Evolutionary conservation across 2,888 invertebrate species (phyloP).

Genomic region (Erebia aethiops): DNA sequence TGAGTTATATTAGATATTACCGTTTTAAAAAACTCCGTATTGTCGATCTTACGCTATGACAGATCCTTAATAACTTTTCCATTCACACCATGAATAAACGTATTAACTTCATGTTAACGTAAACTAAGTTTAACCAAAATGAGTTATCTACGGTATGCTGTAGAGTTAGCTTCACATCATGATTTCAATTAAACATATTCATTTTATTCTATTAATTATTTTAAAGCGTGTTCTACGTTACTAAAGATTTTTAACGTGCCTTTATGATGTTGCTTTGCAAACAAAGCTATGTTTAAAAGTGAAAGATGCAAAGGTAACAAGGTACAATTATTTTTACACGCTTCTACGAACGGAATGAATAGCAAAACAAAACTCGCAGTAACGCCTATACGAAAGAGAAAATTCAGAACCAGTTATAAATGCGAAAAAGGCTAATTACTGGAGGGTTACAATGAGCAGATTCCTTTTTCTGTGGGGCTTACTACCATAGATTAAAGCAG

Average conservation of each 20-base stretch:
- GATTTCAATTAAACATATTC: background rate
- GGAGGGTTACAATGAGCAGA: too few relatives aligned
- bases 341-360: background rate
- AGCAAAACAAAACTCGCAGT: constrained; percentile 15
- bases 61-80: too few relatives aligned
- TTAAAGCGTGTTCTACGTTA: background rate
- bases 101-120: too few relatives aligned
- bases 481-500: too few relatives aligned
- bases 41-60: too few relatives aligned
- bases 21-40: too few relatives aligned
- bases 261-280: background rate
- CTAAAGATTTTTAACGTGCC: background rate
- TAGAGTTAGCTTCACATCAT: too few relatives aligned
- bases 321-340: constrained; percentile 8
- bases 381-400: constrained; percentile 10
- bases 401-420: constrained; percentile 1
- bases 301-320: background rate
- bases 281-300: background rate
- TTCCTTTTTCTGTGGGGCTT: too few relatives aligned
- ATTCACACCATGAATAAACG: too few relatives aligned
- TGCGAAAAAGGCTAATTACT: constrained; percentile 11
- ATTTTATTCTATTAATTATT: background rate
- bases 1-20: too few relatives aligned
- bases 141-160: too few relatives aligned
- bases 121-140: too few relatives aligned